Percentiles rank a stretch among this genome's conserved stretches.
phyloP scores from a whole-genome alignment of 2,888 invertebrate genomes.

The Pimpla rufipes region DNA sequence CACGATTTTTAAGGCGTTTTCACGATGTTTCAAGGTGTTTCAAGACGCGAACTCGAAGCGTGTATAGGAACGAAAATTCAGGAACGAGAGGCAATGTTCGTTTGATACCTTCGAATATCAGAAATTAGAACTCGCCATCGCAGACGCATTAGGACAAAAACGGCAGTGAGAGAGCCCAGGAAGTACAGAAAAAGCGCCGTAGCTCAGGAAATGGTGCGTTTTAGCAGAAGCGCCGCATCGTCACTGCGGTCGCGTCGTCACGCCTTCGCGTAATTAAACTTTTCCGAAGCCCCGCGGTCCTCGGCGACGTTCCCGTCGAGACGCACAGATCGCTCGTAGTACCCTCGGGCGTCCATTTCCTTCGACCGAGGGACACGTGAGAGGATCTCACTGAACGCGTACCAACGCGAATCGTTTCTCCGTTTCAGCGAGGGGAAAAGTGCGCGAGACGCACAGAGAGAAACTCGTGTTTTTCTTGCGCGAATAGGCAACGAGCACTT shows the following conservation, averaged over 20 bases:
- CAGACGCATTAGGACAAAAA: not conserved
- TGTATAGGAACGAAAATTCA: not conserved
- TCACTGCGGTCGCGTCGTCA: constrained; percentile 72
- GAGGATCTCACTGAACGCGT: no score
- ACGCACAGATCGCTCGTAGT: constrained; percentile 59
- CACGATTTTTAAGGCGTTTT: no score
- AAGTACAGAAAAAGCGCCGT: not conserved
- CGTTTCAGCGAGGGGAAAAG: not conserved
- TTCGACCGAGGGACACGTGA: not conserved
- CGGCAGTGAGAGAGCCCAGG: not conserved
- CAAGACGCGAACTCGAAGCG: not conserved
- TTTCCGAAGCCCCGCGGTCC: constrained; percentile 71
- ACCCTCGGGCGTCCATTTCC: constrained; percentile 67
- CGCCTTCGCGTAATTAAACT: constrained; percentile 81
- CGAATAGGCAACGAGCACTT: constrained; percentile 58
- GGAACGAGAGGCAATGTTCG: not conserved
- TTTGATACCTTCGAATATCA: not conserved
- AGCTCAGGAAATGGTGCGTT: not conserved
- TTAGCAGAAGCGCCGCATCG: constrained; percentile 60
- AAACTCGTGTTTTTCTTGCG: constrained; percentile 54
- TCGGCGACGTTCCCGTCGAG: constrained; percentile 67
- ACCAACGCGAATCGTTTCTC: not conserved
- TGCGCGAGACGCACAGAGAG: not conserved
- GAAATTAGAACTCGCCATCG: not conserved
- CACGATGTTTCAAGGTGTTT: no score